phyloP scores from a whole-genome alignment of 1,140 invertebrate genomes.

The Acromyrmex echinatior region DNA sequence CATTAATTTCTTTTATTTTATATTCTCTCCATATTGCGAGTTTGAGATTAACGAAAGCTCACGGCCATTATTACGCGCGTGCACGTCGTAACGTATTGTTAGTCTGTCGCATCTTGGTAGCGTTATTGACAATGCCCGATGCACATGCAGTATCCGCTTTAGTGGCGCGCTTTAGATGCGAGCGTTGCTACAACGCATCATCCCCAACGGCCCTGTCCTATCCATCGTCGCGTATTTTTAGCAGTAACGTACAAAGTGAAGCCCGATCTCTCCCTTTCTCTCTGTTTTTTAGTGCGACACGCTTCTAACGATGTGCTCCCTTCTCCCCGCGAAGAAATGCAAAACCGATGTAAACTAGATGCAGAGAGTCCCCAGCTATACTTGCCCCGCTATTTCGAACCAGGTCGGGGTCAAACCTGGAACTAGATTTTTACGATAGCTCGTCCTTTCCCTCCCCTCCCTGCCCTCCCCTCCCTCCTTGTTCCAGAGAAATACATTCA shows the following conservation, averaged over 20 bases:
- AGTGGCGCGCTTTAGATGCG: conserved; percentile 1
- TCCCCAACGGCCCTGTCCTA: conserved; percentile 49
- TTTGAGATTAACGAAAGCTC: not conserved
- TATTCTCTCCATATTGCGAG: not conserved
- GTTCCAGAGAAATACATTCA: not conserved
- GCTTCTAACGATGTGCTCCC: conserved; percentile 42
- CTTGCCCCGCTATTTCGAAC: conserved; percentile 40
- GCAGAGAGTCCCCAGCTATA: conserved; percentile 30
- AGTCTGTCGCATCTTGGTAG: conserved; percentile 38
- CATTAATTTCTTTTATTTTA: not conserved
- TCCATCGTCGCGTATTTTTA: conserved; percentile 51
- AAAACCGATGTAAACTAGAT: conserved; percentile 58
- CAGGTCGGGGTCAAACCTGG: conserved; percentile 44
- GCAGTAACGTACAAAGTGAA: conserved; percentile 48
- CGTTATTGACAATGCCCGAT: conserved; percentile 60
- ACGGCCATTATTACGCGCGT: conserved; percentile 31
- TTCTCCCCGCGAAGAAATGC: conserved; percentile 36
- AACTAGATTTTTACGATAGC: conserved; percentile 43
- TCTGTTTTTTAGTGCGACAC: conserved; percentile 32
- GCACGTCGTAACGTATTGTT: conserved; percentile 52
- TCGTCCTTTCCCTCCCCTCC: not conserved
- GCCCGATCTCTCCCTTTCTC: conserved; percentile 36
- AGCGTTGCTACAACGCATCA: not conserved
- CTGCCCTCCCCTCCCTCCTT: not conserved
- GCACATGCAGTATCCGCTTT: conserved; percentile 40